Evolutionary conservation across 2,888 invertebrate species (phyloP), one percentile per base, ranked within the genome.

Genomic region (Tiliacea aurago): DNA sequence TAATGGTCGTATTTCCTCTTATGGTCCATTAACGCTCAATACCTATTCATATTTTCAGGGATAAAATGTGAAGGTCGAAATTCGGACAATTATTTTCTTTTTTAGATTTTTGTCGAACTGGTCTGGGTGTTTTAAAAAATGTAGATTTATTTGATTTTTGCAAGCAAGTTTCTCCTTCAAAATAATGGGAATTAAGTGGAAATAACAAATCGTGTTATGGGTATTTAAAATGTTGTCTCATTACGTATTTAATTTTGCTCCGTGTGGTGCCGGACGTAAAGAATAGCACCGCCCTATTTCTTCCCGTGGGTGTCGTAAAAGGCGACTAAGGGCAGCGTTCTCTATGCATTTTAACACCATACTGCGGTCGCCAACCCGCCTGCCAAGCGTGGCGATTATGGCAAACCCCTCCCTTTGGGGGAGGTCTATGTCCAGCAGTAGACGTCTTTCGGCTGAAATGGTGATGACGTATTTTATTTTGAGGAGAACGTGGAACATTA

Each of bases 21-120:
- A 75, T 67, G 69, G 73, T 23, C 70, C 77, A 78, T 85, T 83
- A 79, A 62, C 55, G 69, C 20, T 73, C 58, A 67, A 73, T 73
- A 83, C 49, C 64, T 79, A 70, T 80, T 83, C 66, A 83, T 61
- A 83, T 59, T 80, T 65, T 70, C 37, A 10, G 61, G 45, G 20
- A 37, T 68, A 56, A 49, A 71, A 73, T 28, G 41, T 68, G 2
- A 28, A 56, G 59, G 62, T 43, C 3, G 7, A 58, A 64, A 37
- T 55, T 70, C 6, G 23, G 28, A 28, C 7, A n/a, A 55, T 62
- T 41, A 55, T 63, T 76, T 62, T 23, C 9, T 2, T 20, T 53
- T 47, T 76, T 53, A 28, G 4, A 7, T 28, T 62, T 47, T 28
- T 58, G 58, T n/a, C 3, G 15, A 41, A 10, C 5, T 23, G 49